phyloP scores from a whole-genome alignment of 2,888 invertebrate species.

The Mamestra brassicae region DNA sequence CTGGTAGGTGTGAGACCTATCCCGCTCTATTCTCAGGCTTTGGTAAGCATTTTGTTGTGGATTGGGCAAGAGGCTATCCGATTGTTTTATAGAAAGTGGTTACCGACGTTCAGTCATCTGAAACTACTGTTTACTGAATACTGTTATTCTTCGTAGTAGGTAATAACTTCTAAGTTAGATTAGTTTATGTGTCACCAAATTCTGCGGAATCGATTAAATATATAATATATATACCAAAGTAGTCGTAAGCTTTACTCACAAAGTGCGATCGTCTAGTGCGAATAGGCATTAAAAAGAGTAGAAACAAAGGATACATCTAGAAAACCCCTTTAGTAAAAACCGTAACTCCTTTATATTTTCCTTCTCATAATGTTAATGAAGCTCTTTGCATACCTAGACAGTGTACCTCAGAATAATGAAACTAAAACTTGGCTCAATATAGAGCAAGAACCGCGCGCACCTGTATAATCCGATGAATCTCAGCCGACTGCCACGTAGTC shows the following conservation, averaged over 20 bases:
- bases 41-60: not conserved
- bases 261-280: too few relatives aligned
- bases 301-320: too few relatives aligned
- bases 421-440: slow-evolving; percentile 25
- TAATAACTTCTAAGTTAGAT: too few relatives aligned
- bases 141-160: too few relatives aligned
- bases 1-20: slow-evolving; percentile 22
- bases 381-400: not conserved
- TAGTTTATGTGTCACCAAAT: too few relatives aligned
- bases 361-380: not conserved
- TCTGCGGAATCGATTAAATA: too few relatives aligned
- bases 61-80: not conserved
- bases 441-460: slow-evolving; percentile 7
- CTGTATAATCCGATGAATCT: slow-evolving; percentile 44
- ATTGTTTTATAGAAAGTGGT: not conserved
- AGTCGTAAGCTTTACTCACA: too few relatives aligned
- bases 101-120: too few relatives aligned
- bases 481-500: slow-evolving; percentile 41
- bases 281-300: too few relatives aligned
- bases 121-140: too few relatives aligned
- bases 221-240: too few relatives aligned
- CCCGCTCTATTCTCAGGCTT: slow-evolving; percentile 13
- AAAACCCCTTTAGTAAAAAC: not conserved
- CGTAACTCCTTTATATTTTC: not conserved
- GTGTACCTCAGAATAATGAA: slow-evolving; percentile 1